These are phyloP conservation scores for Artemia sinica DNA, from an alignment of 2,888 invertebrate species.

Conservation along the genomic window DNA sequence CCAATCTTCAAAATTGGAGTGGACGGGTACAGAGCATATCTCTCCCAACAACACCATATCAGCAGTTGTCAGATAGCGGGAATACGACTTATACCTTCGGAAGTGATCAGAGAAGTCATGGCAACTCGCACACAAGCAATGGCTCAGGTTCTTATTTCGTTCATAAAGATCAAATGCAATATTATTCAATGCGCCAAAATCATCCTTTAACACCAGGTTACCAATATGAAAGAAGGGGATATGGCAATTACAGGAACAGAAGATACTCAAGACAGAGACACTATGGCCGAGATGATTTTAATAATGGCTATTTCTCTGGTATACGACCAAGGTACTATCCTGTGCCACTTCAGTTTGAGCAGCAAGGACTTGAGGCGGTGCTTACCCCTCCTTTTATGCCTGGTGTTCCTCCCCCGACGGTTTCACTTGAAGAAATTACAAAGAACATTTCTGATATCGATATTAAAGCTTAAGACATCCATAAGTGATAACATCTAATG, in stretches of 20 bases:
- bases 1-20: not conserved
- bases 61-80: not conserved
- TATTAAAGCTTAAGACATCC: not conserved
- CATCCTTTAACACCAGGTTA: not conserved
- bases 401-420: conserved; percentile 1
- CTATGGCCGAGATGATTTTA: conserved; percentile 7
- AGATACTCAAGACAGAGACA: not conserved
- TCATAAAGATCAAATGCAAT: not conserved
- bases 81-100: not conserved
- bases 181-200: not conserved
- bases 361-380: not conserved
- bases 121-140: not conserved
- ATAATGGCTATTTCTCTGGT: not conserved
- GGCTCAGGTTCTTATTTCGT: not conserved
- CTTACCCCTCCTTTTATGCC: conserved; percentile 6
- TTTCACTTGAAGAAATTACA: not conserved
- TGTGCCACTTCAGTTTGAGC: not conserved
- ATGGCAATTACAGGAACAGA: not conserved
- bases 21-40: not conserved
- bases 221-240: conserved; percentile 1
- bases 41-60: not conserved
- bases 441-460: not conserved
- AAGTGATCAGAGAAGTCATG: not conserved
- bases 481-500: too few relatives aligned
- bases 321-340: not conserved